phyloP scores from a whole-genome alignment of 2,888 invertebrate species.

The Poecilus cupreus region DNA sequence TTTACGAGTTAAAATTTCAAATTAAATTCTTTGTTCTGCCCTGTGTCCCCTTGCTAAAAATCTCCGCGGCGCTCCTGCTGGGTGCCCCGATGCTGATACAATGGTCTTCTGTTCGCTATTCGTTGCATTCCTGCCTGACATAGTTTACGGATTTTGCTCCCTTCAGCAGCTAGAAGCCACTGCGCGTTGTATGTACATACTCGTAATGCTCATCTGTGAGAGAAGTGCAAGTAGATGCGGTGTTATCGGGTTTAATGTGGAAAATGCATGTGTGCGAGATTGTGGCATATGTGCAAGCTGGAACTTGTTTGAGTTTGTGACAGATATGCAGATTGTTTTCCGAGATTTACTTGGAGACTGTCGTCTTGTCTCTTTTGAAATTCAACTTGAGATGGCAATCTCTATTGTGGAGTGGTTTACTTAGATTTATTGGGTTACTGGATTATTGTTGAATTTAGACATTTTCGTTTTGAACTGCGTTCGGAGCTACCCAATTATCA shows the following conservation, averaged over 20 bases:
- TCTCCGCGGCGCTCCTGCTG: no score
- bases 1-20: no score
- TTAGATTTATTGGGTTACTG: background rate
- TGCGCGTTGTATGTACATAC: background rate
- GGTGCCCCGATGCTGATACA: background rate
- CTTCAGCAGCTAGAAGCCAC: background rate
- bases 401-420: background rate
- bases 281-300: background rate
- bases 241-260: background rate
- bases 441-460: no score
- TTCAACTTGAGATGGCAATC: background rate
- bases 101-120: conserved; percentile 1
- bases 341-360: background rate
- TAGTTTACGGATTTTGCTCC: conserved; percentile 50
- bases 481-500: no score
- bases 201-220: background rate
- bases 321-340: background rate
- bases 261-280: background rate
- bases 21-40: no score
- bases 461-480: no score
- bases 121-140: conserved; percentile 39
- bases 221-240: background rate
- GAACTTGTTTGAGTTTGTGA: background rate
- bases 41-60: no score
- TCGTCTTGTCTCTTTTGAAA: background rate